phyloP scores from a whole-genome alignment of 2,797 vertebrate species.

The Catharus ustulatus region DNA sequence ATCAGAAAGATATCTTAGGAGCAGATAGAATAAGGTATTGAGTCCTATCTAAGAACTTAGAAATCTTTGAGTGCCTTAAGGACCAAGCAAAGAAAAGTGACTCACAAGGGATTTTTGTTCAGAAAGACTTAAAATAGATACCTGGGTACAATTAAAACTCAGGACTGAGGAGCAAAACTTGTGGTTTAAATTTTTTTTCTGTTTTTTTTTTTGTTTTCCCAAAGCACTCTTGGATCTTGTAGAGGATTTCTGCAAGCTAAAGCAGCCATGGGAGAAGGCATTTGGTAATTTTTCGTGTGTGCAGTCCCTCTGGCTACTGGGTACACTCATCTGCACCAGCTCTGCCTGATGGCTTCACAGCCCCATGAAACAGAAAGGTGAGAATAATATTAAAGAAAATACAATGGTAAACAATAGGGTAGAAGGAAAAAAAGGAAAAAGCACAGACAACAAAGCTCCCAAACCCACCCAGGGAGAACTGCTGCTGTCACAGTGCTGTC shows the following conservation, averaged over 20 bases:
- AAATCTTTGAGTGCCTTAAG: background rate
- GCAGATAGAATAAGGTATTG: background rate
- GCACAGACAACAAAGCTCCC: background rate
- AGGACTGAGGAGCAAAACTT: background rate
- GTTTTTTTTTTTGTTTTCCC: background rate
- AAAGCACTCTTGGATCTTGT: background rate
- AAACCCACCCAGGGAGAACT: background rate
- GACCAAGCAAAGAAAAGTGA: background rate
- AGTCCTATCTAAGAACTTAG: background rate
- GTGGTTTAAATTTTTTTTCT: background rate
- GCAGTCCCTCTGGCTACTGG: background rate
- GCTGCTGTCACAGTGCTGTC: background rate
- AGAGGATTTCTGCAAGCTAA: background rate
- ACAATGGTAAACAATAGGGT: background rate
- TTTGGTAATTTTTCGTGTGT: background rate
- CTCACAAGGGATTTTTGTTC: background rate
- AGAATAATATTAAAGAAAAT: background rate
- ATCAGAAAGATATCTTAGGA: background rate
- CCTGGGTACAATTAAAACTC: background rate
- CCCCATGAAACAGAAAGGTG: background rate
- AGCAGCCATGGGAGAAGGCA: background rate
- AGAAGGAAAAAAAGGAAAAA: background rate
- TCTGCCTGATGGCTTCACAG: background rate
- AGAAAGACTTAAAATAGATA: background rate
- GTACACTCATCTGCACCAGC: accelerated